phyloP scores from a whole-genome alignment of 64 coral and sea anemone species.

The Pocillopora damicornis region DNA sequence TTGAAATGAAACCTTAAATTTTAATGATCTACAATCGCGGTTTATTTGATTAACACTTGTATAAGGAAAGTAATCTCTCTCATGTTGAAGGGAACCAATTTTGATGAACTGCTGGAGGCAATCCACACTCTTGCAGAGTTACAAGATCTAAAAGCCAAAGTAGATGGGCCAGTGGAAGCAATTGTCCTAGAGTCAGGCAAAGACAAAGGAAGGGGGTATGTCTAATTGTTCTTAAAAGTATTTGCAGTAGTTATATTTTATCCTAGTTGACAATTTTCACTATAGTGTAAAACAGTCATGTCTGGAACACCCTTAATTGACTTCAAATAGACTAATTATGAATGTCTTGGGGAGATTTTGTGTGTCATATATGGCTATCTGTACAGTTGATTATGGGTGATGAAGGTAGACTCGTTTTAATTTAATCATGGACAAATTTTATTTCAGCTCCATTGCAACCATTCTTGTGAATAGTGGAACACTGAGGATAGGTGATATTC shows the following conservation, averaged over 20 bases:
- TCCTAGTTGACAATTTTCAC: too few species aligned
- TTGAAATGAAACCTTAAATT: not conserved
- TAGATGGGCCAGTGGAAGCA: constrained; percentile 66
- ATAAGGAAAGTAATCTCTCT: not conserved
- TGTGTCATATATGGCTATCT: too few species aligned
- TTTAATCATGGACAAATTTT: not conserved
- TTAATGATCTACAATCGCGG: not conserved
- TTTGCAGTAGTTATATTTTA: too few species aligned
- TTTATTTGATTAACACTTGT: too few species aligned
- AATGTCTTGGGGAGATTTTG: too few species aligned
- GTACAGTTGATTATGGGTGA: too few species aligned
- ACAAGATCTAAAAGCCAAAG: constrained; percentile 63
- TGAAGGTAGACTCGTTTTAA: too few species aligned
- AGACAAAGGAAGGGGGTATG: constrained; percentile 84
- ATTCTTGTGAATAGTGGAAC: constrained; percentile 74
- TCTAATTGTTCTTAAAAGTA: not conserved
- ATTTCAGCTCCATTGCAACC: constrained; percentile 82
- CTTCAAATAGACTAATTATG: too few species aligned
- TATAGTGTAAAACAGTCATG: too few species aligned
- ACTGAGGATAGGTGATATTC: constrained; percentile 67
- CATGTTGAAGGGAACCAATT: constrained; percentile 58
- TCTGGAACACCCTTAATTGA: too few species aligned
- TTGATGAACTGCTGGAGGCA: constrained; percentile 84
- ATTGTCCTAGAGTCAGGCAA: constrained; percentile 87
- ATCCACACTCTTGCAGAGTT: constrained; percentile 87